Evolutionary conservation across 2,797 vertebrate species (phyloP).

Genomic region (Emys orbicularis): DNA sequence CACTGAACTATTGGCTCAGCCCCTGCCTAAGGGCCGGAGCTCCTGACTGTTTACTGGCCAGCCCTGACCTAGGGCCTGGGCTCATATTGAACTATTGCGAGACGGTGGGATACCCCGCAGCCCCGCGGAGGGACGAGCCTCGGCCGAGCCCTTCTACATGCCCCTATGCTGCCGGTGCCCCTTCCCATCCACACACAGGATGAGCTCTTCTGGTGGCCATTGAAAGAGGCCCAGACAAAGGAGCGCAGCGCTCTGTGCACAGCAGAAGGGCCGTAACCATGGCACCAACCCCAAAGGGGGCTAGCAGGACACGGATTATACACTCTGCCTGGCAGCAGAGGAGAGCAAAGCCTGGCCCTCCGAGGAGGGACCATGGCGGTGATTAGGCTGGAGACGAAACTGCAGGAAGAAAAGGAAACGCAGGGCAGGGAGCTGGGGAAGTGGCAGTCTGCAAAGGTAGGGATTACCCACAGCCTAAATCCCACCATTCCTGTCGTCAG

Average conservation of each 20-base stretch:
- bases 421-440: not conserved
- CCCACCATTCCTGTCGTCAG: conserved; percentile 55
- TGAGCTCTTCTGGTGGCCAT: not conserved
- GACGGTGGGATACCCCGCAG: no score
- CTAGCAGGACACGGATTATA: not conserved
- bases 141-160: no score
- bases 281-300: not conserved
- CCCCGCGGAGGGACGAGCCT: no score
- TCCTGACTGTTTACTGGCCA: no score
- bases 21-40: no score
- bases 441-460: conserved; percentile 37
- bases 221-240: not conserved
- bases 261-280: not conserved
- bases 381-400: not conserved
- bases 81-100: no score
- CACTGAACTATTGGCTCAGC: no score
- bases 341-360: not conserved
- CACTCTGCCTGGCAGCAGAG: not conserved
- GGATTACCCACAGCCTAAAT: conserved; percentile 60
- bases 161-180: not conserved
- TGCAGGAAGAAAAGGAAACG: not conserved
- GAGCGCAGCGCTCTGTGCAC: not conserved
- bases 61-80: no score
- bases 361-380: not conserved
- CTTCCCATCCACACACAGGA: not conserved